phyloP scores from a whole-genome alignment of 2,113 vertebrate genomes.

The Oryzias javanicus region DNA sequence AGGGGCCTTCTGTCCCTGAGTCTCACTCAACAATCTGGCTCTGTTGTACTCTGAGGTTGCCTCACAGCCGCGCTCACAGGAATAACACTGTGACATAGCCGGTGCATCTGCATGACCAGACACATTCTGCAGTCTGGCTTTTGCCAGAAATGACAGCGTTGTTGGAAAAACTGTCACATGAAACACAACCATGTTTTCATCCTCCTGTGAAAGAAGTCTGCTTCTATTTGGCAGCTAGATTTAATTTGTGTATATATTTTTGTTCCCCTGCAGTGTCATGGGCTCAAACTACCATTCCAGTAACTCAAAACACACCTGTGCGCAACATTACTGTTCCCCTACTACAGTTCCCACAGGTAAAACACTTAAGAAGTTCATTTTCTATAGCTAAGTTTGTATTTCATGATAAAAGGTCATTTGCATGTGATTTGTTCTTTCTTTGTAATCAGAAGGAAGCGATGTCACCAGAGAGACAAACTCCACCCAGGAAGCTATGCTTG shows the following conservation, averaged over 20 bases:
- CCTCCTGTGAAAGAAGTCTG: conserved; percentile 14
- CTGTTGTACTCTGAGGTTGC: conserved; percentile 52
- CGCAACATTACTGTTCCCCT: not conserved
- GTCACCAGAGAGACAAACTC: conserved; percentile 10
- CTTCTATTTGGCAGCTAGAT: not conserved
- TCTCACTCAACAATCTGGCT: conserved; percentile 54
- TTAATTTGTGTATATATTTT: not conserved
- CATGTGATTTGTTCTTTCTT: conserved; percentile 2
- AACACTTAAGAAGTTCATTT: not conserved
- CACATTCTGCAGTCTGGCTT: conserved; percentile 43
- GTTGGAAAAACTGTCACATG: conserved; percentile 28
- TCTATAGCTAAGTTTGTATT: too few species aligned
- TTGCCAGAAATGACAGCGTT: conserved; percentile 45
- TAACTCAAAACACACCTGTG: not conserved
- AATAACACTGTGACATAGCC: conserved; percentile 48
- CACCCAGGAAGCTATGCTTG: not conserved
- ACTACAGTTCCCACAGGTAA: conserved; percentile 28
- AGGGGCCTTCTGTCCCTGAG: conserved; percentile 40
- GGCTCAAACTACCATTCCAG: conserved; percentile 4
- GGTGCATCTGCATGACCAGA: conserved; percentile 39
- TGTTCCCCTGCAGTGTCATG: conserved; percentile 35
- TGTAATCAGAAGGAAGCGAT: conserved; percentile 27
- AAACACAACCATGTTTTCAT: conserved; percentile 48
- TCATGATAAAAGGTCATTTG: not conserved
- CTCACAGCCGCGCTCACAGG: conserved; percentile 46